Conservation (phyloP, 2,797 vertebrate species). For the Erithacus rubecula region DNA sequence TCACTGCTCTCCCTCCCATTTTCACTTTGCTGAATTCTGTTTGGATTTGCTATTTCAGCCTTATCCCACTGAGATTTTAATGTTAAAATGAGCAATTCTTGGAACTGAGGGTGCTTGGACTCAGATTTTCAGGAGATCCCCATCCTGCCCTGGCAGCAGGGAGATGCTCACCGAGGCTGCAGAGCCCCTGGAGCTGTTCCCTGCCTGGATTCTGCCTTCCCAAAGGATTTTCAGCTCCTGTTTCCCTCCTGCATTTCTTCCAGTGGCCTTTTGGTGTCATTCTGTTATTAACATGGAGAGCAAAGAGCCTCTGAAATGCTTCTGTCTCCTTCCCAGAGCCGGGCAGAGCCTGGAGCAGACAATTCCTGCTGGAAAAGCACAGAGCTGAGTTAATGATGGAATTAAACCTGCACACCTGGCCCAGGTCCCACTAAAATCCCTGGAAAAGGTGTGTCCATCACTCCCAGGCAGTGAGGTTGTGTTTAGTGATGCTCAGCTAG, state of each 20-base stretch:
- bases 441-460: background rate
- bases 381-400: background rate
- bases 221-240: background rate
- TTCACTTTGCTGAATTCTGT: background rate
- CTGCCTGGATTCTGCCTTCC: background rate
- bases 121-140: background rate
- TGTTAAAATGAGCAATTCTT: background rate
- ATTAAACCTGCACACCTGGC: background rate
- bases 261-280: conserved; percentile 78
- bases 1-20: rapidly evolving
- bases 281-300: conserved; percentile 70
- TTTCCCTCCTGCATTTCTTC: conserved; percentile 71
- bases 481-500: background rate
- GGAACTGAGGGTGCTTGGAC: background rate
- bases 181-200: rapidly evolving
- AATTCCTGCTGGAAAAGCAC: background rate
- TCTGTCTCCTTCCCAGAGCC: background rate
- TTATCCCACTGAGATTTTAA: background rate
- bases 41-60: background rate
- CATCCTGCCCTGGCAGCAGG: background rate
- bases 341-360: background rate
- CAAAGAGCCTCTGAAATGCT: background rate
- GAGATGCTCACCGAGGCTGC: rapidly evolving
- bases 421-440: background rate
- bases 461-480: background rate